Conservation (phyloP, 2,797 vertebrate genomes). For the Ambastaia sidthimunki region DNA sequence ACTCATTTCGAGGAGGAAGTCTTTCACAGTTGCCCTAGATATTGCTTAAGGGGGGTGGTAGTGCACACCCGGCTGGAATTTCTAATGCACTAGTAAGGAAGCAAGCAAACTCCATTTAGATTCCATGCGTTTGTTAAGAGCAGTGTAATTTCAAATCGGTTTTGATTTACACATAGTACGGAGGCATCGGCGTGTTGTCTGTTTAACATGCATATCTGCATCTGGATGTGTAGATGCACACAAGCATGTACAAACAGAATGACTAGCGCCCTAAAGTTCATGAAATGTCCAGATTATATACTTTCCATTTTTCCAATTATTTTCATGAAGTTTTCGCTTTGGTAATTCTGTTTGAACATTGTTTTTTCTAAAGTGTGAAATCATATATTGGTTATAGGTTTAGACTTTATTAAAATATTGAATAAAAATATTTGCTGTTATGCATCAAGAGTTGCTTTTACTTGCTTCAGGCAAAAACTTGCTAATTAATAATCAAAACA, state of each 20-base stretch:
- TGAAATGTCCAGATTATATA: neutral
- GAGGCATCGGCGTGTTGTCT: neutral
- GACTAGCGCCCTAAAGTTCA: neutral
- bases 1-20: slow-evolving; percentile 25
- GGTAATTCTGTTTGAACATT: neutral
- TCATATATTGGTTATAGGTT: neutral
- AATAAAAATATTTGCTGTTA: neutral
- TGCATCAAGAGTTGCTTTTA: neutral
- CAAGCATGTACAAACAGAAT: neutral
- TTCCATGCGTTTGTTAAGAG: neutral
- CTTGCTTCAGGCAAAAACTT: neutral
- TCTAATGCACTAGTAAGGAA: neutral
- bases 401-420: neutral
- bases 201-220: no score
- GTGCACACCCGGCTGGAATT: slow-evolving; percentile 15
- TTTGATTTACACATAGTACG: neutral
- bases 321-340: neutral
- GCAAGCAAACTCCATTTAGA: neutral
- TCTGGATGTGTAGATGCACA: no score
- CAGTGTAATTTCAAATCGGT: neutral
- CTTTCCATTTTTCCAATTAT: neutral
- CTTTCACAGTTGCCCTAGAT: slow-evolving; percentile 31
- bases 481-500: neutral
- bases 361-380: neutral
- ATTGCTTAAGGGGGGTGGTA: slow-evolving; percentile 21